These are phyloP conservation scores for Venturia canescens DNA, from an alignment of 1,140 invertebrate species.

Conservation along the genomic window DNA sequence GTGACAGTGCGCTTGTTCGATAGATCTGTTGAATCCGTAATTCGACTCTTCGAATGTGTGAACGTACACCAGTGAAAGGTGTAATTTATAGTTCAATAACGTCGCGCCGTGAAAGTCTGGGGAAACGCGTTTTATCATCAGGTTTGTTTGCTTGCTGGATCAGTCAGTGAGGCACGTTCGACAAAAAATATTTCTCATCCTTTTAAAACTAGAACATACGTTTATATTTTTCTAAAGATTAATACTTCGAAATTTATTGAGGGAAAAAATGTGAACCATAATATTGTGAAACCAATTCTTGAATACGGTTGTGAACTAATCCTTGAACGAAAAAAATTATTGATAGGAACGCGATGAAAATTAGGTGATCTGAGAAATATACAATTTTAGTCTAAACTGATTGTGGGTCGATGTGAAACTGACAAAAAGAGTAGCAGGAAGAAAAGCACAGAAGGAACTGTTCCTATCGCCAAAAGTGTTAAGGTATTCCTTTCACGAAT, in stretches of 20 bases:
- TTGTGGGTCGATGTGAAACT: not conserved
- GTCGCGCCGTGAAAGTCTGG: not conserved
- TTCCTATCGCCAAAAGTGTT: too few relatives aligned
- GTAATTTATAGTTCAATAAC: conserved; percentile 19
- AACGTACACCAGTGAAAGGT: conserved; percentile 11
- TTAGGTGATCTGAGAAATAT: not conserved
- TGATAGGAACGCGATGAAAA: too few relatives aligned
- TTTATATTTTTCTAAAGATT: not conserved
- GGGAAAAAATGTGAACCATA: too few relatives aligned
- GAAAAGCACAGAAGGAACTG: not conserved
- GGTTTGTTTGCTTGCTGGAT: conserved; percentile 12
- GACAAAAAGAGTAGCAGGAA: too few relatives aligned
- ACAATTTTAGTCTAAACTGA: not conserved
- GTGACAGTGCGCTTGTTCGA: not conserved
- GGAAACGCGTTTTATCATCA: not conserved
- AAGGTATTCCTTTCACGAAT: too few relatives aligned
- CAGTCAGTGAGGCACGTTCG: not conserved
- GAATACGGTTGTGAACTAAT: too few relatives aligned
- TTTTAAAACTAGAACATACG: not conserved
- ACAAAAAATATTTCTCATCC: not conserved
- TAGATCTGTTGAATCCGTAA: not conserved
- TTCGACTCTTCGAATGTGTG: conserved; percentile 3
- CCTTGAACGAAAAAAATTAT: too few relatives aligned
- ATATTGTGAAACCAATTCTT: too few relatives aligned
- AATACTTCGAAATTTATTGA: not conserved